A percentile compares a stretch with the other conserved stretches of the same genome.
Evolutionary conservation across 2,113 vertebrate genomes (phyloP).

Genomic region (Phaethon lepturus): DNA sequence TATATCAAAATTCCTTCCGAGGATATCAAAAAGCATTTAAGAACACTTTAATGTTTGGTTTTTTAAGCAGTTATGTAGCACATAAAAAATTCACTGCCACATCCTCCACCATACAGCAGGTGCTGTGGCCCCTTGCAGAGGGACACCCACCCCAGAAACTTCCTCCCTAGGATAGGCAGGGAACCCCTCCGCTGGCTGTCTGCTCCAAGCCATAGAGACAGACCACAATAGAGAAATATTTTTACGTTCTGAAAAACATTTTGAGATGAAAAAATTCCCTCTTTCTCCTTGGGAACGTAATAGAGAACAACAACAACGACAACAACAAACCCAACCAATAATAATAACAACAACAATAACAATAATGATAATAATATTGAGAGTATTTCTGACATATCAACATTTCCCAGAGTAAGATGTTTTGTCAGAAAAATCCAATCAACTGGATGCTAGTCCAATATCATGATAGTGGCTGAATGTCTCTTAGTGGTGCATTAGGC

Average conservation of each 20-base stretch:
- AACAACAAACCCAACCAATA: not conserved
- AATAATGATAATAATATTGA: not conserved
- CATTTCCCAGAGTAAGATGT: not conserved
- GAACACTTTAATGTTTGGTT: not conserved
- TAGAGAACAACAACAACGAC: not conserved
- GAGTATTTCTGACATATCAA: not conserved
- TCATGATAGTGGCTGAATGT: fast-evolving
- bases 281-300: not conserved
- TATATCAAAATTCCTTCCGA: not conserved
- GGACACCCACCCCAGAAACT: not conserved
- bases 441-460: not conserved
- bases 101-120: not conserved
- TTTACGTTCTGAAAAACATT: not conserved
- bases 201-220: not conserved
- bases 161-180: not conserved
- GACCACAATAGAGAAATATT: not conserved
- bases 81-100: not conserved
- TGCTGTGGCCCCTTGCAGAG: not conserved
- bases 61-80: not conserved
- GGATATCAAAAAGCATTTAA: not conserved
- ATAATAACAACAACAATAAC: fast-evolving
- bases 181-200: fast-evolving
- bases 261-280: not conserved
- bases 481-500: not conserved
- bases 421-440: not conserved